phyloP scores from a whole-genome alignment of 1,140 invertebrate species.

The Goniozus legneri region DNA sequence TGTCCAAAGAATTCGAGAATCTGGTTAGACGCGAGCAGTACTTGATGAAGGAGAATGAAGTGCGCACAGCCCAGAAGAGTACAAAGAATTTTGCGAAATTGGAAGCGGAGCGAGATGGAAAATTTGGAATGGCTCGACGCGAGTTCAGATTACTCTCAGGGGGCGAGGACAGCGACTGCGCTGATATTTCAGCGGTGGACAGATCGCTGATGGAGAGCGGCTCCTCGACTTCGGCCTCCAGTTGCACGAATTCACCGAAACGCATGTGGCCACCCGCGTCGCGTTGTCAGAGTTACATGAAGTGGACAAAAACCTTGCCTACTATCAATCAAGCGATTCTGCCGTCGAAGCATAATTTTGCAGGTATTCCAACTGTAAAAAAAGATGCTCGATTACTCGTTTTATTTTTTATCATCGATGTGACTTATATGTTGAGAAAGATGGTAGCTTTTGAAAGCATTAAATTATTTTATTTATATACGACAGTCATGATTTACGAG shows the following conservation, averaged over 20 bases:
- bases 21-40: slow-evolving; percentile 39
- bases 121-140: slow-evolving; percentile 21
- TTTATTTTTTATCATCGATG: slow-evolving; percentile 12
- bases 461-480: not conserved
- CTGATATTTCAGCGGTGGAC: slow-evolving; percentile 46
- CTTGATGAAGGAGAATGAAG: slow-evolving; percentile 31
- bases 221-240: slow-evolving; percentile 64
- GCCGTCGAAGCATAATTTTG: slow-evolving; percentile 43
- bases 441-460: not conserved
- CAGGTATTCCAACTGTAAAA: slow-evolving; percentile 33
- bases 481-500: slow-evolving; percentile 1
- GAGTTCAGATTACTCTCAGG: slow-evolving; percentile 37
- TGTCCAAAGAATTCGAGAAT: slow-evolving; percentile 49
- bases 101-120: slow-evolving; percentile 37
- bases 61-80: slow-evolving; percentile 21
- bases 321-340: slow-evolving; percentile 45
- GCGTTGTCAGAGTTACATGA: slow-evolving; percentile 44
- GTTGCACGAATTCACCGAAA: slow-evolving; percentile 65
- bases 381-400: slow-evolving; percentile 6
- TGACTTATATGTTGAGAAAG: not conserved
- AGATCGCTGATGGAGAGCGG: slow-evolving; percentile 60
- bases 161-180: slow-evolving; percentile 46
- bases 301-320: slow-evolving; percentile 47
- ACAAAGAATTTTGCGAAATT: slow-evolving; percentile 42
- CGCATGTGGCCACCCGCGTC: slow-evolving; percentile 57